Percentiles rank a stretch among this genome's conserved stretches.
These are phyloP conservation scores for Glaucidium brasilianum DNA, from an alignment of 2,113 vertebrate species.

Conservation along the genomic window DNA sequence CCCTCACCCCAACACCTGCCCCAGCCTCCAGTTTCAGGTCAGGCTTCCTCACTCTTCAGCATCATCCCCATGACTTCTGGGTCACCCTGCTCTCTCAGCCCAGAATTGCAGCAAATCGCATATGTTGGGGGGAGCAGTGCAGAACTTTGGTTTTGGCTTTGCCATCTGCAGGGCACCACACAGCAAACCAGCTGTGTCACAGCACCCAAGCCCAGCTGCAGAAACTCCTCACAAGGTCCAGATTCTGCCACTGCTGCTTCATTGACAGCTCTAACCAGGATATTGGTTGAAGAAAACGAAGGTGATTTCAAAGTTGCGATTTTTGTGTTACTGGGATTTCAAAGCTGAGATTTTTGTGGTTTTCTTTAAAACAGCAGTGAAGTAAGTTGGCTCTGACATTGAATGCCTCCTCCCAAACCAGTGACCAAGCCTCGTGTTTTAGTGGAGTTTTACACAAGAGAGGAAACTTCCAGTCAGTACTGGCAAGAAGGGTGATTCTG, in stretches of 20 bases:
- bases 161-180: not conserved
- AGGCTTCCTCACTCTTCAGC: not conserved
- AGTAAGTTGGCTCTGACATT: not conserved
- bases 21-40: not conserved
- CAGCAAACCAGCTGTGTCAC: not conserved
- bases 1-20: not conserved
- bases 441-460: not conserved
- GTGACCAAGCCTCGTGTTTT: not conserved
- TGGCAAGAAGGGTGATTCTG: not conserved
- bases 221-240: not conserved
- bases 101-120: not conserved
- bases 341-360: not conserved
- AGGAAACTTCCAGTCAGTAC: not conserved
- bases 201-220: not conserved
- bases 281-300: not conserved
- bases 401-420: not conserved
- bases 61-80: not conserved
- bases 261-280: not conserved
- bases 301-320: not conserved
- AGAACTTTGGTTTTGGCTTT: not conserved
- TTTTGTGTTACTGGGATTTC: no score
- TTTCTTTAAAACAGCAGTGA: not conserved
- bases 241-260: not conserved
- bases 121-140: rapidly evolving
- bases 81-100: not conserved